Evolutionary conservation across 2,888 invertebrate genomes (phyloP).

Genomic region (Tachina grossa): DNA sequence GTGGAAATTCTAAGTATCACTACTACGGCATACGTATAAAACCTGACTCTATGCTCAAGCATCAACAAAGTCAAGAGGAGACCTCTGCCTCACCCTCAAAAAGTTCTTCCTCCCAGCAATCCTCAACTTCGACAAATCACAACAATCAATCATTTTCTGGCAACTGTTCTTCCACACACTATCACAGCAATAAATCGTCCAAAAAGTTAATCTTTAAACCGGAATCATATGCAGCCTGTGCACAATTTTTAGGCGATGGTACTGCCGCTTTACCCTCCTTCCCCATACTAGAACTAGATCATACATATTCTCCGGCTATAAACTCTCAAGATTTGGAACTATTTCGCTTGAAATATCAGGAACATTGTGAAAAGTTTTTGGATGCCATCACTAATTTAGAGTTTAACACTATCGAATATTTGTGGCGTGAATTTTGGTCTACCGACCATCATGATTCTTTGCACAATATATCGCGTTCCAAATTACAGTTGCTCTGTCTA

Average conservation of each 20-base stretch:
- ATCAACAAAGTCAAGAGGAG: constrained; percentile 83
- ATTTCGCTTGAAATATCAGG: constrained; percentile 91
- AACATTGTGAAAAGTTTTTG: constrained; percentile 96
- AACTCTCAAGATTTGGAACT: constrained; percentile 90
- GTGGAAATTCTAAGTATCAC: constrained; percentile 99
- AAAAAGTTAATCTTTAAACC: constrained; percentile 78
- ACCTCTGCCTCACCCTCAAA: constrained; percentile 72
- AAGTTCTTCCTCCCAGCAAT: constrained; percentile 34
- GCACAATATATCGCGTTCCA: constrained; percentile 88
- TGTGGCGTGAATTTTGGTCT: constrained; percentile 97
- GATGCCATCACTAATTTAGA: constrained; percentile 95
- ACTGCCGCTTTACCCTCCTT: constrained; percentile 90
- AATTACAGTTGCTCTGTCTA: constrained; percentile 81
- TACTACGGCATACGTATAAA: constrained; percentile 99
- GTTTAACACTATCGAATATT: constrained; percentile 93
- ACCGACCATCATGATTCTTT: constrained; percentile 91
- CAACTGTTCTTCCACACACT: constrained; percentile 63
- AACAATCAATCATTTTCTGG: constrained; percentile 40
- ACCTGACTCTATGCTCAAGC: constrained; percentile 89
- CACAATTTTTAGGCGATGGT: constrained; percentile 91
- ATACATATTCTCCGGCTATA: constrained; percentile 88
- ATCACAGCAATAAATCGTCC: constrained; percentile 61
- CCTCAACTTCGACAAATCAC: not conserved
- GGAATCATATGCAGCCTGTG: constrained; percentile 82
- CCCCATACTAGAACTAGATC: constrained; percentile 87